Percentiles rank a stretch among this genome's conserved stretches.
Conservation (phyloP, 2,797 vertebrate species). For the Gymnopithys bicolor region DNA sequence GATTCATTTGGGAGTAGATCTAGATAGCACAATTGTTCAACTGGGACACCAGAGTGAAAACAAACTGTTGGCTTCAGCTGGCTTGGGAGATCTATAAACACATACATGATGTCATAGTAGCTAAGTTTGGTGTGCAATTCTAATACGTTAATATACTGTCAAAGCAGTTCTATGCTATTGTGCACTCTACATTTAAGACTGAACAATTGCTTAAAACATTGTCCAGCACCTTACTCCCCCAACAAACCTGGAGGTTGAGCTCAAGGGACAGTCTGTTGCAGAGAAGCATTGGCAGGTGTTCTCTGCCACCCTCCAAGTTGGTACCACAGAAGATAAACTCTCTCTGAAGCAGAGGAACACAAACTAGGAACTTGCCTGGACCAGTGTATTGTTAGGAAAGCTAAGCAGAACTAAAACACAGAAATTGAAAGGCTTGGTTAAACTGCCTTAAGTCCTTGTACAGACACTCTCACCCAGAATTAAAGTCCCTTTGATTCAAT, state of each 20-base stretch:
- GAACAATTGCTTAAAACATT: not conserved
- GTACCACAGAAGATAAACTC: not conserved
- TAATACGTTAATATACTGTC: not conserved
- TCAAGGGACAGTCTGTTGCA: not conserved
- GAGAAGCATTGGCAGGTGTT: not conserved
- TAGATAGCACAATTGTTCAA: conserved; percentile 39
- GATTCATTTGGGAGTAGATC: conserved; percentile 57
- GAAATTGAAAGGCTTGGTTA: not conserved
- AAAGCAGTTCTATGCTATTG: not conserved
- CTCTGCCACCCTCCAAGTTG: not conserved
- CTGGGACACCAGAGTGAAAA: conserved; percentile 29
- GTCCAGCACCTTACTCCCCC: not conserved
- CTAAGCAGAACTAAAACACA: not conserved
- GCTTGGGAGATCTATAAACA: conserved; percentile 24
- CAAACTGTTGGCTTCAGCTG: conserved; percentile 6
- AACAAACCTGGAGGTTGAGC: not conserved
- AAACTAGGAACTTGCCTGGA: not conserved
- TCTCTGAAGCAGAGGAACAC: not conserved
- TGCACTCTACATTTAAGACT: not conserved
- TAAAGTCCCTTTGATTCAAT: not conserved
- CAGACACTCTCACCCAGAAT: not conserved
- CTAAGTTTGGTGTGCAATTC: conserved; percentile 8
- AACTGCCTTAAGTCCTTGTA: not conserved
- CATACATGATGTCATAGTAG: not conserved
- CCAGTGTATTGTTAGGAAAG: not conserved